Percentiles rank a stretch among this genome's conserved stretches.
Evolutionary conservation across 2,888 invertebrate genomes (phyloP).

Genomic region (Drosophila rellima): DNA sequence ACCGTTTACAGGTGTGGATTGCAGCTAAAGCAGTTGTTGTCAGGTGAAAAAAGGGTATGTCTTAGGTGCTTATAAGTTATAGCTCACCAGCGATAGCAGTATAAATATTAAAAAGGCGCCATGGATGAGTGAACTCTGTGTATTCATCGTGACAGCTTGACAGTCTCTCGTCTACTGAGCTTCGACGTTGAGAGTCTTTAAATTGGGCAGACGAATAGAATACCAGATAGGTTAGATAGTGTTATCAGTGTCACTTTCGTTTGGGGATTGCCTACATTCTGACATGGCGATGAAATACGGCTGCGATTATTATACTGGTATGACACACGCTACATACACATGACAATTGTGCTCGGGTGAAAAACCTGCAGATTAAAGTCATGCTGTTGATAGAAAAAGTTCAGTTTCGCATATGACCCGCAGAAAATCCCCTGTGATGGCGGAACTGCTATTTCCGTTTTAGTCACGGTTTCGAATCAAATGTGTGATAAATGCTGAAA

Average conservation of each 20-base stretch:
- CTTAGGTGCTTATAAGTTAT: too few relatives aligned
- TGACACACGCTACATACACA: conserved; percentile 39
- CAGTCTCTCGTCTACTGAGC: conserved; percentile 50
- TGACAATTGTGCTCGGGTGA: conserved; percentile 25
- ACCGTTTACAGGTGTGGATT: conserved; percentile 1
- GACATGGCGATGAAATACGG: conserved; percentile 39
- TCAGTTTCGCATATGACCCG: conserved; percentile 41
- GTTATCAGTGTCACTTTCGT: conserved; percentile 52
- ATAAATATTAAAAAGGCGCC: conserved; percentile 5
- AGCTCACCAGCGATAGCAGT: conserved; percentile 45
- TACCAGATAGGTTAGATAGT: conserved; percentile 40
- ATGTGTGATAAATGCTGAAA: conserved; percentile 63
- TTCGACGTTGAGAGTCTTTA: neutral
- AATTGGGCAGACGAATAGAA: conserved; percentile 5
- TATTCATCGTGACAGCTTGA: conserved; percentile 44
- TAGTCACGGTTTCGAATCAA: conserved; percentile 29
- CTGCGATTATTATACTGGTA: conserved; percentile 17
- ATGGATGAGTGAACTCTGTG: conserved; percentile 3
- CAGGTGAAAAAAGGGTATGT: neutral
- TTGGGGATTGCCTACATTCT: conserved; percentile 27
- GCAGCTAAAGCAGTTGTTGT: conserved; percentile 1
- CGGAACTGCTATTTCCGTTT: conserved; percentile 20
- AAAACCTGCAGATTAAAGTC: conserved; percentile 49
- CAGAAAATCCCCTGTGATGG: neutral
- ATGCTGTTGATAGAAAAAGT: conserved; percentile 63